A percentile compares a stretch with the other conserved stretches of the same genome.
Evolutionary conservation across 2,113 vertebrate species (phyloP).

Genomic region (Callipepla californica): DNA sequence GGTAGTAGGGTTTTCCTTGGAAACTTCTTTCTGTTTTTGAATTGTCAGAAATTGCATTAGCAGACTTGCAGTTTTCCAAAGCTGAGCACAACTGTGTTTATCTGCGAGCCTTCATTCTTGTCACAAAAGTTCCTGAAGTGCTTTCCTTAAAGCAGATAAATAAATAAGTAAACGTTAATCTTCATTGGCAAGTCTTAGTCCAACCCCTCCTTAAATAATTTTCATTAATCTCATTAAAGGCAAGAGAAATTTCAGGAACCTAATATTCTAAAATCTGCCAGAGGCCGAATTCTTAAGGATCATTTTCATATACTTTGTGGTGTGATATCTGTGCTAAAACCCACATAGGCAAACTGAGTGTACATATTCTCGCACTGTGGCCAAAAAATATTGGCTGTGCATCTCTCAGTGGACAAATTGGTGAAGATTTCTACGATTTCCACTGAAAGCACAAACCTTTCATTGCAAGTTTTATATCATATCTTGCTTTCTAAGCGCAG

Average conservation of each 20-base stretch:
- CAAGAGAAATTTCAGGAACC: background rate
- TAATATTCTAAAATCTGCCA: background rate
- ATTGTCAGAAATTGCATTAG: background rate
- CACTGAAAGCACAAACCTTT: background rate
- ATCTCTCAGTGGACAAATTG: background rate
- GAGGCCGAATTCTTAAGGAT: background rate
- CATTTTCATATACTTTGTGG: accelerated
- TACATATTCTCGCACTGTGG: background rate
- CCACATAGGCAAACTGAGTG: background rate
- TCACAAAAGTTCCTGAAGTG: background rate
- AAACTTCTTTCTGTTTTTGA: background rate
- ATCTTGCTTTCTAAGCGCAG: background rate
- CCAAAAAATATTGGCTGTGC: background rate
- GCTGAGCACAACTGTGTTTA: background rate
- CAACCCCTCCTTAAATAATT: background rate
- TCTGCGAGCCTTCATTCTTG: background rate
- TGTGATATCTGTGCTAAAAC: background rate
- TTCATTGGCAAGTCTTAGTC: background rate
- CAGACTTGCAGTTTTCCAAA: background rate
- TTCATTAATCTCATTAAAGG: background rate
- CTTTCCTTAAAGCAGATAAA: background rate
- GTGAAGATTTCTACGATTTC: background rate
- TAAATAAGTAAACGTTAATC: background rate
- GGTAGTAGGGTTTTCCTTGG: background rate
- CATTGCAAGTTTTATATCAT: background rate